phyloP scores from a whole-genome alignment of 2,113 vertebrate species.

The Carollia perspicillata region DNA sequence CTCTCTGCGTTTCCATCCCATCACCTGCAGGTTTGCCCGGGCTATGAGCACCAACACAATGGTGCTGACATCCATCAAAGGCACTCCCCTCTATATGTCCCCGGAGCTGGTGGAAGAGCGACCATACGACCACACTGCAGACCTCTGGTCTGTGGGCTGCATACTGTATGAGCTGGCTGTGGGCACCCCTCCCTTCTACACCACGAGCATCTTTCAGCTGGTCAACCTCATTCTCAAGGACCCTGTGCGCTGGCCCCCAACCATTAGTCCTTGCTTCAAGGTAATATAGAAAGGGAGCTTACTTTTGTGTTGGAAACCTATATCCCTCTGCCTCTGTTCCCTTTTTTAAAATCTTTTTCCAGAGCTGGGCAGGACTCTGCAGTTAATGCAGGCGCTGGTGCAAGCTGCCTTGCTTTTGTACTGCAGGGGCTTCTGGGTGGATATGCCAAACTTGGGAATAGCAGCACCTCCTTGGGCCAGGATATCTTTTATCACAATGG shows the following conservation, averaged over 20 bases:
- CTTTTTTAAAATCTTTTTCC: neutral
- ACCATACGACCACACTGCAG: constrained; percentile 94
- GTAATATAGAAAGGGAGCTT: constrained; percentile 76
- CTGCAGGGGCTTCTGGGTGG: neutral
- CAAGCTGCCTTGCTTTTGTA: neutral
- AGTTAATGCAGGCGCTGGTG: neutral
- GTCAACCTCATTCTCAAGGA: constrained; percentile 92
- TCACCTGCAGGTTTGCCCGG: constrained; percentile 90
- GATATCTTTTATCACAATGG: neutral
- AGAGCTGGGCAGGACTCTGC: neutral
- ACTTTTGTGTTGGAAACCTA: neutral
- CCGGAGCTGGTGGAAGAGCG: constrained; percentile 95
- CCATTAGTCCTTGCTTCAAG: constrained; percentile 89
- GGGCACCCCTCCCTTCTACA: constrained; percentile 95
- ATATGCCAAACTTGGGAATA: neutral
- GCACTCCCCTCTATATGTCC: constrained; percentile 97
- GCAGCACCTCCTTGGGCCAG: neutral
- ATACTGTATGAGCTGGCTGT: constrained; percentile 96
- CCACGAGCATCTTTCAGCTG: constrained; percentile 95
- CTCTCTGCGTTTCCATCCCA: neutral
- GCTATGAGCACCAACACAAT: constrained; percentile 96
- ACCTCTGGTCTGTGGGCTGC: constrained; percentile 97
- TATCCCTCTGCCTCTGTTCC: neutral
- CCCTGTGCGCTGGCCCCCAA: constrained; percentile 90
- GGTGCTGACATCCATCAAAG: constrained; percentile 97